Evolutionary conservation across 2,797 vertebrate species (phyloP).

Genomic region (Macropus fuliginosus): DNA sequence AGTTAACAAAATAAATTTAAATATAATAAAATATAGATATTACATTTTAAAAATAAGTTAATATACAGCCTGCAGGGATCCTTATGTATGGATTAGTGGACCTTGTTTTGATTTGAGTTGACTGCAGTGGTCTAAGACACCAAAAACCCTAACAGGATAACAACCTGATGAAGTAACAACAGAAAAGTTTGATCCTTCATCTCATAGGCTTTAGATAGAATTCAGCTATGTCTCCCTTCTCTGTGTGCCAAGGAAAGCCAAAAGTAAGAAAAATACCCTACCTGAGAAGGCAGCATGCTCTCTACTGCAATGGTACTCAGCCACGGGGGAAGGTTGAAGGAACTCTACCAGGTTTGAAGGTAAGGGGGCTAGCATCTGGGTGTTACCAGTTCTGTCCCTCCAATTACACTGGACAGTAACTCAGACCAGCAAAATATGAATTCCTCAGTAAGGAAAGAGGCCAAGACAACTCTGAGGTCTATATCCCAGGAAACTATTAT

Average conservation of each 20-base stretch:
- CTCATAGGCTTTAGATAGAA: neutral
- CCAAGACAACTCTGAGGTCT: neutral
- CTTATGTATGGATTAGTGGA: neutral
- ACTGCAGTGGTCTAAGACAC: neutral
- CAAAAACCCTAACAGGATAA: neutral
- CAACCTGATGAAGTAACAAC: neutral
- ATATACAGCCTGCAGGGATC: neutral
- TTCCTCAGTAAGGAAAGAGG: neutral
- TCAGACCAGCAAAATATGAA: neutral
- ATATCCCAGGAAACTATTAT: neutral
- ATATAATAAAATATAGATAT: neutral
- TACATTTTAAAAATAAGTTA: neutral
- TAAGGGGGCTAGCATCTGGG: neutral
- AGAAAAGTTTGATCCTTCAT: neutral
- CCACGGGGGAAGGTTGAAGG: neutral
- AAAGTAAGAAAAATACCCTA: neutral
- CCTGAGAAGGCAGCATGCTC: neutral
- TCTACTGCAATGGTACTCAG: neutral
- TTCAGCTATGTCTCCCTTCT: neutral
- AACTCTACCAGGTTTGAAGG: neutral
- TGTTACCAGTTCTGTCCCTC: neutral
- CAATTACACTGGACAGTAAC: neutral
- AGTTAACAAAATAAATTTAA: neutral
- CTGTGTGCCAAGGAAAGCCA: neutral
- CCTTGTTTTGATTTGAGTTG: neutral